Base-by-base conservation (phyloP, 2,113 vertebrate genomes). In the Raja brachyura region DNA sequence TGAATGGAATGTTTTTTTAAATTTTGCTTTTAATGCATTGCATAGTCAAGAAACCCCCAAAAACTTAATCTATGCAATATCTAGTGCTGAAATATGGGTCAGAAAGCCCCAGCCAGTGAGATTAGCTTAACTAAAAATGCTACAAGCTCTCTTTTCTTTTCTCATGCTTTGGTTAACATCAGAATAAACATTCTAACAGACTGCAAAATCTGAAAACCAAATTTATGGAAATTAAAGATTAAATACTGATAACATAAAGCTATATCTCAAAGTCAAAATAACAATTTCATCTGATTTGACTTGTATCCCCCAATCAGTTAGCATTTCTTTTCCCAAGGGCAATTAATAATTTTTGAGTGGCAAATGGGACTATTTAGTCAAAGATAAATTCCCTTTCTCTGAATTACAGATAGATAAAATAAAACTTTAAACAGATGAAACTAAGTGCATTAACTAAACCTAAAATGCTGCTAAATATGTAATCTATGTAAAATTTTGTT, bases 181-280 rank as follows among this genome's bases (percentile, higher is more conserved):
- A 86, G 28, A 86, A 63, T 86, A 86, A 85, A 85, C 25, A 85
- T 28, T 85, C 81, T 59, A 85, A 28, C 81, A 85, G 22, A 85
- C 9, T 28, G 81, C 25, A 59, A 28, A 85, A n/a, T 59, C 25
- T 85, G 54, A 9, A 85, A 61, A 85, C 1, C 54, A 85, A 59
- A 18, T 85, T 85, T 85, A 85, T 85, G 59, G 54, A 28, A 85
- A 83, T 48, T 79, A 48, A 79, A 54, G 78, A 81, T n/a, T 85
- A 85, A 85, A 59, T 25, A 28, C 54, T 61, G 28, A 59, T 25
- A 85, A 59, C 54, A 61, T 54, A 85, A 83, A 56, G 8, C 79
- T 28, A 22, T 9, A 54, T 0, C 48, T 56, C 48, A 25, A 59
- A 56, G 48, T 56, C 48, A 85, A n/a, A 13, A 11, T 28, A 85